phyloP scores from a whole-genome alignment of 2,888 invertebrate genomes.

The Abrostola triplasia region DNA sequence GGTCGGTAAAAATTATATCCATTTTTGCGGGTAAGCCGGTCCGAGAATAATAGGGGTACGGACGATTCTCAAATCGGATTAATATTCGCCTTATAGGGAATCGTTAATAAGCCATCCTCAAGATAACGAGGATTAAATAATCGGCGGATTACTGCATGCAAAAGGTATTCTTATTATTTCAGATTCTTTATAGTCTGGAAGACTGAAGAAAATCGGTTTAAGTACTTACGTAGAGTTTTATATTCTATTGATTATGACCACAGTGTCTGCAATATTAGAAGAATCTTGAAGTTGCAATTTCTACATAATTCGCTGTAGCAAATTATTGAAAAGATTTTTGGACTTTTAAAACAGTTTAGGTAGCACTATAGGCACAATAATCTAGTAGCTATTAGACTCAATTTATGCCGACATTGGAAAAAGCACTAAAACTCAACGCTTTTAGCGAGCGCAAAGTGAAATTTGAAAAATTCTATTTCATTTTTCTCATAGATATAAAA shows the following conservation, averaged over 20 bases:
- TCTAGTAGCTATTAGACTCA: background rate
- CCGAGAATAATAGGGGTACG: slow-evolving; percentile 73
- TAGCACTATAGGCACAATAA: background rate
- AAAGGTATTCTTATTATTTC: background rate
- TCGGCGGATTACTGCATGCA: slow-evolving; percentile 27
- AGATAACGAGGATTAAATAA: slow-evolving; percentile 37
- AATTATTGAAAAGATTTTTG: no score
- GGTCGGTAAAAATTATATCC: slow-evolving; percentile 83
- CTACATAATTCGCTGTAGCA: no score
- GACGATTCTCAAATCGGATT: slow-evolving; percentile 81
- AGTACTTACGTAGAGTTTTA: no score
- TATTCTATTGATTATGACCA: no score
- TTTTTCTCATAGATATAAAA: background rate
- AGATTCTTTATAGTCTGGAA: no score
- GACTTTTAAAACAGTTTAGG: background rate
- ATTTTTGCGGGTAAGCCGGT: slow-evolving; percentile 76
- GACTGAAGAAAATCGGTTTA: no score
- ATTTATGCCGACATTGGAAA: background rate
- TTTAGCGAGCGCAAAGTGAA: background rate
- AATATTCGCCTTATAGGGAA: slow-evolving; percentile 74
- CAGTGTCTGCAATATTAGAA: no score
- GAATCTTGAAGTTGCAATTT: no score
- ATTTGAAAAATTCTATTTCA: background rate
- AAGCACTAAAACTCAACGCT: background rate
- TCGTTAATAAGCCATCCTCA: slow-evolving; percentile 66